Evolutionary conservation across 2,797 vertebrate genomes (phyloP).

Genomic region (Clarias platycephalus): DNA sequence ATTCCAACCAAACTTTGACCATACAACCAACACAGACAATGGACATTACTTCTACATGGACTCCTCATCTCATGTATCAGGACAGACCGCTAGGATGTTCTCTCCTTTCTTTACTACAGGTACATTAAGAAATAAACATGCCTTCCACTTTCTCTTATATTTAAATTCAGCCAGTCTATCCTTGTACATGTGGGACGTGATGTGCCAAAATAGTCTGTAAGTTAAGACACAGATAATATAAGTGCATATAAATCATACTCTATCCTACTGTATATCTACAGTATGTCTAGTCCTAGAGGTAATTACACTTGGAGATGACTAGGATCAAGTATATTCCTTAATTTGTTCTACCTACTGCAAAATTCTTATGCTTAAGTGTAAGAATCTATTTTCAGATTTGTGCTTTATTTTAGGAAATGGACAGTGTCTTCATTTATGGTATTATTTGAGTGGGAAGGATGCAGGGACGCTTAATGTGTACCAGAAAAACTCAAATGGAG

Average conservation of each 20-base stretch:
- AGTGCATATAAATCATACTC: neutral
- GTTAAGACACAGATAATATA: neutral
- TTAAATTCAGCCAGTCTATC: neutral
- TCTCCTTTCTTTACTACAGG: slow-evolving; percentile 68
- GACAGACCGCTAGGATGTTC: slow-evolving; percentile 67
- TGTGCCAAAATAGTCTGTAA: neutral
- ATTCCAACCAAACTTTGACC: slow-evolving; percentile 71
- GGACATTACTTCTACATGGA: slow-evolving; percentile 71
- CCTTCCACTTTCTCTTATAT: neutral
- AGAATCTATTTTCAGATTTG: neutral
- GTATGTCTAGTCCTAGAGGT: neutral
- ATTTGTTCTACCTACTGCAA: neutral
- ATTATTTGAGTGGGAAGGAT: slow-evolving; percentile 71
- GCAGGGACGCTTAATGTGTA: slow-evolving; percentile 72
- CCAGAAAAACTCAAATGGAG: slow-evolving; percentile 62
- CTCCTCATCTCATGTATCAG: slow-evolving; percentile 54
- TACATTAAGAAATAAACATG: slow-evolving; percentile 48
- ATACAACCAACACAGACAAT: slow-evolving; percentile 69
- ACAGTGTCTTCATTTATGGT: slow-evolving; percentile 75
- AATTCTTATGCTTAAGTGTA: neutral
- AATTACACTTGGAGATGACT: neutral
- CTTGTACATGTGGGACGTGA: neutral
- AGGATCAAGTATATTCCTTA: neutral
- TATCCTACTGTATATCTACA: neutral
- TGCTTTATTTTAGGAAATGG: slow-evolving; percentile 58